Percentiles rank a stretch among this genome's conserved stretches.
These are phyloP conservation scores for Kryphioiulus occultus DNA, from an alignment of 2,888 invertebrate genomes.

Conservation along the genomic window DNA sequence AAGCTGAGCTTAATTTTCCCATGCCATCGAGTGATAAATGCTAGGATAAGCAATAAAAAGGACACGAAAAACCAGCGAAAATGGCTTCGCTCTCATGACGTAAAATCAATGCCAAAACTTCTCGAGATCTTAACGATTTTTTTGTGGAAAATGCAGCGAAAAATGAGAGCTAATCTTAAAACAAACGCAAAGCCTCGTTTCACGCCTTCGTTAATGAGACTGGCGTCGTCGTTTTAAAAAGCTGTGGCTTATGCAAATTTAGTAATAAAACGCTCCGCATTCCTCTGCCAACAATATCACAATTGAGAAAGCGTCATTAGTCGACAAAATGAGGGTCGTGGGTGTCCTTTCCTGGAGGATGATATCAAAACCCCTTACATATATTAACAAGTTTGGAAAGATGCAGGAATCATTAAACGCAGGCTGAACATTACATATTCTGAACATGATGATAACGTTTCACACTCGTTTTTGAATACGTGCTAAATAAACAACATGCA, in stretches of 20 bases:
- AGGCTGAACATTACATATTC: no score
- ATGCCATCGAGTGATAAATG: not conserved
- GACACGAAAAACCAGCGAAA: not conserved
- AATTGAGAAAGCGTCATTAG: not conserved
- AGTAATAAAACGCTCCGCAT: not conserved
- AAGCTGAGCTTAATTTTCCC: not conserved
- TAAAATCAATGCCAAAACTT: not conserved
- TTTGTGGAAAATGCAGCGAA: not conserved
- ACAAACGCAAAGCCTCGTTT: not conserved
- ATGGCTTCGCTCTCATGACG: not conserved
- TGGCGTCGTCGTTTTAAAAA: not conserved
- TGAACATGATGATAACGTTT: no score
- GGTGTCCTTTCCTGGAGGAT: not conserved
- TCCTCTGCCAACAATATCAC: not conserved
- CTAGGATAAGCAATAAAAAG: not conserved
- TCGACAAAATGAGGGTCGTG: not conserved
- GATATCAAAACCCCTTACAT: no score
- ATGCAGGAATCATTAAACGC: no score
- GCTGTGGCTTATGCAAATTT: not conserved
- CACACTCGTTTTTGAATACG: no score
- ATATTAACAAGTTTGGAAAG: no score
- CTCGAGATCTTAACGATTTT: not conserved
- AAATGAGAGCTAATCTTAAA: not conserved
- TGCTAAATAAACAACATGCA: no score
- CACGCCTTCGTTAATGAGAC: not conserved